Base-by-base conservation (phyloP, 2,113 vertebrate genomes). In the Epinephelus fuscoguttatus region DNA sequence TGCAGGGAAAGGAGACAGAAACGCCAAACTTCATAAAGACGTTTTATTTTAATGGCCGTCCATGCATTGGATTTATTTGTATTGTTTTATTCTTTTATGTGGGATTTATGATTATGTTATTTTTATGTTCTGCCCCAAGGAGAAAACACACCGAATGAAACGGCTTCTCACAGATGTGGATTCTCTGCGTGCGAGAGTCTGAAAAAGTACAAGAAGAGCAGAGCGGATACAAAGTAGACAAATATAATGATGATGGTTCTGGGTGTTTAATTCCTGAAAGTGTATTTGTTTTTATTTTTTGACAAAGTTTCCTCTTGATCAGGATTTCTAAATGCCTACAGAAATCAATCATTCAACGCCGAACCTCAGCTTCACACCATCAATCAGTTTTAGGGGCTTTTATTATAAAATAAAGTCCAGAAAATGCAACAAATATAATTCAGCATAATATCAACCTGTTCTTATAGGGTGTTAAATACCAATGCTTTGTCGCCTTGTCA, bases 111-210 rank as follows among this genome's bases (percentile, higher is more conserved):
- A 88, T 81, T 57, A 69, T 70, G 66, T 85, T 77, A 57, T 81
- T 84, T 92, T 78, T 78, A 85, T 90, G 87, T 89, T 86, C 62
- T 69, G 87, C 90, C 88, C 13, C 18, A 3, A 89, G 88, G 73
- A 83, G 69, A 61, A 84, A 89, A 87, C 47, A 27, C 21, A 52
- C 3, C 6, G 14, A 81, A 88, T 70, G 47, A 85, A 76, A 86
- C 80, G 18, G 47, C 19, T 69, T 74, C 53, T 47, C 30, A 37
- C 6, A 45, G 55, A 62, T 13, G 64, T 67, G 77, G 59, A 68
- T 70, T 72, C 23, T 75, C 68, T 60, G 37, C 21, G 52, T 59
- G 78, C 45, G 68, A 69, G 63, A 4, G 56, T 27, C 52, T 61
- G 45, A 55, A 27, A 42, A 52, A 71, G 6, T 40, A 63, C 33